These are phyloP conservation scores for Falco peregrinus DNA, from an alignment of 2,797 vertebrate genomes.

Conservation along the genomic window DNA sequence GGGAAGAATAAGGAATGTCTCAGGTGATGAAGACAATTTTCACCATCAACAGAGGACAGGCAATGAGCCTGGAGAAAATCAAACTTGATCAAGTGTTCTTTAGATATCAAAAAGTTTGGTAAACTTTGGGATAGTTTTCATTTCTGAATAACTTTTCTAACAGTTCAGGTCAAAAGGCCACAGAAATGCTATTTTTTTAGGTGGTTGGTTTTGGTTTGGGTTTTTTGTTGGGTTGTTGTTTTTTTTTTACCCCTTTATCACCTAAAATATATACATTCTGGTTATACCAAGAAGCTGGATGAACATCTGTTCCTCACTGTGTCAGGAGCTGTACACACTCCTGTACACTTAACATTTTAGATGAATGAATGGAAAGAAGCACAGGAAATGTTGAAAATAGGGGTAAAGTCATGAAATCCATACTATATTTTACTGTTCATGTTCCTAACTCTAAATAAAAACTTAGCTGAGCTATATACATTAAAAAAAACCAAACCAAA, in stretches of 20 bases:
- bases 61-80: neutral
- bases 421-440: neutral
- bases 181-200: neutral
- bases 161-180: neutral
- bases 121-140: neutral
- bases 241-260: neutral
- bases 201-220: no score
- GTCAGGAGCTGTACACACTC: neutral
- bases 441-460: neutral
- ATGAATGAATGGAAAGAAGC: neutral
- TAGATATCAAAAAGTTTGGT: neutral
- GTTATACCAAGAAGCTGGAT: neutral
- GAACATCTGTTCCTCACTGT: neutral
- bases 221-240: no score
- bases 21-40: conserved; percentile 17
- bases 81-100: neutral
- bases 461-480: neutral
- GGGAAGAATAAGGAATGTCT: conserved; percentile 7
- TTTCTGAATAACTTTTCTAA: neutral
- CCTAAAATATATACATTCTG: neutral
- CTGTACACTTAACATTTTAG: neutral
- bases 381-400: neutral
- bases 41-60: neutral
- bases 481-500: neutral
- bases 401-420: neutral